phyloP scores from a whole-genome alignment of 2,113 vertebrate species.

The Girardinichthys multiradiatus region DNA sequence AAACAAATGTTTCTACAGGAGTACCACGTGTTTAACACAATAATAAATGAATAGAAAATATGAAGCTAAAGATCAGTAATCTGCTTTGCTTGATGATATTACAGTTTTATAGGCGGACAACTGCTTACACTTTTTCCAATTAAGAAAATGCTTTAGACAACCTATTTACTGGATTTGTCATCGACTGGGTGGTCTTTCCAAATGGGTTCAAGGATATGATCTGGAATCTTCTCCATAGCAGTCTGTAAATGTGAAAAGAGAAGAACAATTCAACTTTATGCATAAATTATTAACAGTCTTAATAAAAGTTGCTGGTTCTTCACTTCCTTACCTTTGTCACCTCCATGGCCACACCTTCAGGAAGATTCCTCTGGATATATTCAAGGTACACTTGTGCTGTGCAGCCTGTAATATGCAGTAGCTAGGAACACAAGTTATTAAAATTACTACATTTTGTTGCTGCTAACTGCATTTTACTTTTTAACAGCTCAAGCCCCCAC shows the following conservation, averaged over 20 bases:
- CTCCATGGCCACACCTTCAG: slow-evolving; percentile 96
- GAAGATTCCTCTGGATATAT: slow-evolving; percentile 95
- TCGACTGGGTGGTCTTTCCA: slow-evolving; percentile 81
- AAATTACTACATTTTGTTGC: not conserved
- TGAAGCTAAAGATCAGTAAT: not conserved
- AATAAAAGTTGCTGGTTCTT: not conserved
- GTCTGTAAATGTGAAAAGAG: slow-evolving; percentile 75
- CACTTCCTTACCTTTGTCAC: slow-evolving; percentile 86
- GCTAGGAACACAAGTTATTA: slow-evolving; percentile 66
- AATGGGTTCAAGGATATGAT: slow-evolving; percentile 89
- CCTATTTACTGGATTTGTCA: slow-evolving; percentile 58
- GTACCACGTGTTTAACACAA: not conserved
- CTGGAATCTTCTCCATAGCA: slow-evolving; percentile 87
- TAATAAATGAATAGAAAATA: not conserved
- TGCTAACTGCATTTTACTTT: not conserved
- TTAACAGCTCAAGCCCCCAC: slow-evolving; percentile 72
- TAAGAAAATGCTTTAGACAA: not conserved
- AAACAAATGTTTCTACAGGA: not conserved
- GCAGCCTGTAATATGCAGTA: slow-evolving; percentile 88
- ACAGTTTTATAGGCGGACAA: not conserved
- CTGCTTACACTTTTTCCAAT: not conserved
- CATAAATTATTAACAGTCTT: not conserved
- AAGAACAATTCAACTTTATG: not conserved
- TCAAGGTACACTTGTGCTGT: slow-evolving; percentile 92
- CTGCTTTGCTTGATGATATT: not conserved